Conservation (phyloP, 2,113 vertebrate species). For the Tringa solitaria region DNA sequence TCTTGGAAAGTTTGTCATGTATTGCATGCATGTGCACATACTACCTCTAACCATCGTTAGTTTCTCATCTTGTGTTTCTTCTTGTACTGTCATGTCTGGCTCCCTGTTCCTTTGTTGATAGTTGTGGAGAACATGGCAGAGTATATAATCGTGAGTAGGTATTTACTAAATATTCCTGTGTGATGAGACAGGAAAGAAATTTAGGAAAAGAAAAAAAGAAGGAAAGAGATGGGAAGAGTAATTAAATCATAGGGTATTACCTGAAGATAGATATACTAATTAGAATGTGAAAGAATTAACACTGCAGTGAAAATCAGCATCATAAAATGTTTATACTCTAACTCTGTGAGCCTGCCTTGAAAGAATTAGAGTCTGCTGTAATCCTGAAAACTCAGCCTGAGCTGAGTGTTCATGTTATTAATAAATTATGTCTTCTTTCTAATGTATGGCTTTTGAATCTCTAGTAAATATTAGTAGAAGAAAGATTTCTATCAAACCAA, state of each 20-base stretch:
- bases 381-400: background rate
- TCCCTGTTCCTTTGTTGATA: background rate
- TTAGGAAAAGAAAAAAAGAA: background rate
- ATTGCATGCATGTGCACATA: rapidly evolving
- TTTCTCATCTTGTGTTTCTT: background rate
- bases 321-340: background rate
- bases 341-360: background rate
- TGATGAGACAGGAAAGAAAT: background rate
- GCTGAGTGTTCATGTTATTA: background rate
- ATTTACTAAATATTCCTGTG: background rate
- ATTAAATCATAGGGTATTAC: background rate
- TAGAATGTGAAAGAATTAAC: background rate
- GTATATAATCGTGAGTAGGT: background rate
- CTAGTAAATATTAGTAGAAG: background rate
- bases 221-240: background rate
- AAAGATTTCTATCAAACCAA: background rate
- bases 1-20: background rate
- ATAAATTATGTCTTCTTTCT: background rate
- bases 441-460: background rate
- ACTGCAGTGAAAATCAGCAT: background rate
- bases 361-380: background rate
- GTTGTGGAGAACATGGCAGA: background rate
- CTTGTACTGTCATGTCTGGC: background rate
- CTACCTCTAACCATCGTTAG: background rate
- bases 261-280: background rate